Evolutionary conservation across 1,140 invertebrate species (phyloP).

Genomic region (Zaprionus kolodkinae): DNA sequence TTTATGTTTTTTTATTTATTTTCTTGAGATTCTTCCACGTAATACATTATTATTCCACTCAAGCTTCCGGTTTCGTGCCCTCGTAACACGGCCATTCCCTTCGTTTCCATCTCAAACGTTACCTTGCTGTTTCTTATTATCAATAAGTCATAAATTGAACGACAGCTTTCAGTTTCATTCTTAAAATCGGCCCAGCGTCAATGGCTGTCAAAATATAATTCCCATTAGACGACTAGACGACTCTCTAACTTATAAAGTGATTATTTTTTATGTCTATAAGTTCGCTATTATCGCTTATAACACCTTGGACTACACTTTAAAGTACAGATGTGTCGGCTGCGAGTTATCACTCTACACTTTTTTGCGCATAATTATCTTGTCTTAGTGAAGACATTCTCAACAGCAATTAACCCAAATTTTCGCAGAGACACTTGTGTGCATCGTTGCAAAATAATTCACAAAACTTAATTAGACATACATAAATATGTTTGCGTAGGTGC

Average conservation of each 20-base stretch:
- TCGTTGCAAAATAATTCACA: conserved; percentile 30
- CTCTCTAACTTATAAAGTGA: not conserved
- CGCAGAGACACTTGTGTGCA: conserved; percentile 10
- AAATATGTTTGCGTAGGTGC: conserved; percentile 11
- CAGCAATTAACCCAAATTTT: conserved; percentile 68
- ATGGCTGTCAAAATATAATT: conserved; percentile 7
- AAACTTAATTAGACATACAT: conserved; percentile 19
- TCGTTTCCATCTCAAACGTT: conserved; percentile 18
- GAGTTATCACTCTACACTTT: not conserved
- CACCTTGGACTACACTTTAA: not conserved
- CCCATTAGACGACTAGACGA: not conserved
- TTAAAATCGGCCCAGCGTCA: conserved; percentile 32
- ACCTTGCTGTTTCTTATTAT: conserved; percentile 39
- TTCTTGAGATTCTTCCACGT: not conserved
- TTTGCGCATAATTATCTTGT: conserved; percentile 30
- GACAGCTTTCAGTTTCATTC: conserved; percentile 53
- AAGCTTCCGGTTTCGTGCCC: not conserved
- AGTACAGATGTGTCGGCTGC: not conserved
- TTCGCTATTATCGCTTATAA: not conserved
- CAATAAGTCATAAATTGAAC: conserved; percentile 21
- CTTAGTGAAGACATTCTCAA: conserved; percentile 7
- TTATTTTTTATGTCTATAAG: not conserved
- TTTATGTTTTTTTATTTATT: not conserved
- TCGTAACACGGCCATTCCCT: conserved; percentile 16
- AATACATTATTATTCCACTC: not conserved